Conservation (phyloP, 2,113 vertebrate species). For the Naja naja region DNA sequence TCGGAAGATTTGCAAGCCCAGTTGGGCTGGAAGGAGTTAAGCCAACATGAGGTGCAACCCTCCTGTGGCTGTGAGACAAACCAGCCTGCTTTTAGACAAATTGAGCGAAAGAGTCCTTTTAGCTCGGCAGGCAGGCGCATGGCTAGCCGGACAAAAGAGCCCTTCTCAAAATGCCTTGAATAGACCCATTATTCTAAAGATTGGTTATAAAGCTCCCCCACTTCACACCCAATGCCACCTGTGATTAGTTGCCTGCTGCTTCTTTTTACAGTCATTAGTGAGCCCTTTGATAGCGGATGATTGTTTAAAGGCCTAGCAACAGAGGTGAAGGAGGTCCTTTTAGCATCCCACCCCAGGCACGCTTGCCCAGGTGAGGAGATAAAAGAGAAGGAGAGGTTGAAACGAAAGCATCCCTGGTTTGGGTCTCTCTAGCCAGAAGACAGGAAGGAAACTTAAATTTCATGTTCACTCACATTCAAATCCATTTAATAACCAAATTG, state of each 20-base stretch:
- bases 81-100: slow-evolving; percentile 78
- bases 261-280: slow-evolving; percentile 74
- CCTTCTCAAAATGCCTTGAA: slow-evolving; percentile 71
- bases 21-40: slow-evolving; percentile 62
- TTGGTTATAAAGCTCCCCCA: slow-evolving; percentile 63
- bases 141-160: slow-evolving; percentile 71
- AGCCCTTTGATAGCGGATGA: slow-evolving; percentile 72
- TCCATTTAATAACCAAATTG: neutral
- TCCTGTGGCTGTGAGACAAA: slow-evolving; percentile 77
- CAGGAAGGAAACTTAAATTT: neutral
- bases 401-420: neutral
- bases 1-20: slow-evolving; percentile 4
- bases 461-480: neutral
- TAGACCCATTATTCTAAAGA: slow-evolving; percentile 74
- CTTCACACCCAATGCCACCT: slow-evolving; percentile 79
- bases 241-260: slow-evolving; percentile 61
- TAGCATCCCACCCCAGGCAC: neutral
- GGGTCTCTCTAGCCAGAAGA: neutral
- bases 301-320: slow-evolving; percentile 73
- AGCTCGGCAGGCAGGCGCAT: slow-evolving; percentile 70
- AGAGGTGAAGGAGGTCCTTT: slow-evolving; percentile 59
- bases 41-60: slow-evolving; percentile 73
- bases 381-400: neutral
- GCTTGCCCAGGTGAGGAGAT: neutral
- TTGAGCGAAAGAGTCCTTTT: slow-evolving; percentile 79